Conservation (phyloP, 2,797 vertebrate species). For the Notamacropus eugenii region DNA sequence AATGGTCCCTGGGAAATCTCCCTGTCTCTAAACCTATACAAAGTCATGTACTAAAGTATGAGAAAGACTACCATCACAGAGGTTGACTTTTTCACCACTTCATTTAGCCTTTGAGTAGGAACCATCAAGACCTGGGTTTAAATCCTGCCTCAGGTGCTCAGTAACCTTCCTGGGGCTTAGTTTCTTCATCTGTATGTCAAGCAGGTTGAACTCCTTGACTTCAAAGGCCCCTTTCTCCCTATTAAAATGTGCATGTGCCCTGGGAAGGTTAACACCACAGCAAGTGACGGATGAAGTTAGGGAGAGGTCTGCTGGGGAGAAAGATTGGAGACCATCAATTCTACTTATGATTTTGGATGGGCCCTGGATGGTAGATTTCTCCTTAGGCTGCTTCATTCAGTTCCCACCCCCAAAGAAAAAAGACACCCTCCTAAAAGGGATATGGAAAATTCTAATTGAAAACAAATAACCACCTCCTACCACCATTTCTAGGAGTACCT, state of each 20-base stretch:
- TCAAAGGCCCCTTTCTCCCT: not conserved
- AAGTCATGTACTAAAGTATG: not conserved
- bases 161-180: not conserved
- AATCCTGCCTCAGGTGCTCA: not conserved
- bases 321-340: not conserved
- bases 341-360: not conserved
- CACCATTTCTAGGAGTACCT: not conserved
- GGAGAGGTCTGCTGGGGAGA: not conserved
- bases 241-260: not conserved
- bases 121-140: too few species aligned
- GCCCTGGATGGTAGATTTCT: not conserved
- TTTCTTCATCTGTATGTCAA: not conserved
- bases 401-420: not conserved
- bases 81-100: not conserved
- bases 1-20: not conserved
- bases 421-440: not conserved
- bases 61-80: not conserved
- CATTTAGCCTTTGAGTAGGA: not conserved
- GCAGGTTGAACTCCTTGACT: not conserved
- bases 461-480: not conserved
- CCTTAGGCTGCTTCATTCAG: not conserved
- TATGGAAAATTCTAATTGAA: not conserved
- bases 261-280: not conserved
- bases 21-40: not conserved
- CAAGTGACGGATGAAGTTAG: not conserved